Percentiles rank a stretch among this genome's conserved stretches.
phyloP scores from a whole-genome alignment of 2,797 vertebrate species.

The Falco novaeseelandiae region DNA sequence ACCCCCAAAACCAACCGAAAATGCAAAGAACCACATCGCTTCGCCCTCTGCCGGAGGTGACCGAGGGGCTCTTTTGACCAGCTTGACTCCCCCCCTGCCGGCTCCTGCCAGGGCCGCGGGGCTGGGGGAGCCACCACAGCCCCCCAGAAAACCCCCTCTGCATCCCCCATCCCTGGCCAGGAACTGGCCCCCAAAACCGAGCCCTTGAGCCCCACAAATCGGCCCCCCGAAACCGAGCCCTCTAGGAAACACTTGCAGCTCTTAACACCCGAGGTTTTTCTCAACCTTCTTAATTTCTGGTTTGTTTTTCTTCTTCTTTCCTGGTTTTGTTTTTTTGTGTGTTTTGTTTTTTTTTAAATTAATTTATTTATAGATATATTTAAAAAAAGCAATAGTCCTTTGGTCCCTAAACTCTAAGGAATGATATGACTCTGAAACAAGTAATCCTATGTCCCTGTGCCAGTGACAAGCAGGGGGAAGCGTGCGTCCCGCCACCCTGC shows the following conservation, averaged over 20 bases:
- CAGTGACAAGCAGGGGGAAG: constrained; percentile 73
- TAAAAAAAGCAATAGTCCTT: constrained; percentile 99
- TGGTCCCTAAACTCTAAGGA: constrained; percentile 99
- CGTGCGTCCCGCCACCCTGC: not conserved
- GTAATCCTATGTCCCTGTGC: constrained; percentile 86
- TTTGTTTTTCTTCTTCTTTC: not conserved
- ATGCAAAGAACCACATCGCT: not conserved
- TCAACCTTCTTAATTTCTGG: not conserved
- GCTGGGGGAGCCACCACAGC: not conserved
- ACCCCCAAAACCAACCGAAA: not conserved
- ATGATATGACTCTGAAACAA: constrained; percentile 94
- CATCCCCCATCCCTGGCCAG: not conserved
- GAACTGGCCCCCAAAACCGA: not conserved
- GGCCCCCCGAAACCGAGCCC: not conserved
- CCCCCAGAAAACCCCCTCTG: not conserved
- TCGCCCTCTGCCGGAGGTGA: not conserved
- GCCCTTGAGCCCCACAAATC: not conserved
- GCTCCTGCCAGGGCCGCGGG: not conserved
- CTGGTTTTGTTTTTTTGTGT: not conserved
- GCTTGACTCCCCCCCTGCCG: not conserved
- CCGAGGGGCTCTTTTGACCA: not conserved
- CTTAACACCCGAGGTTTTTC: constrained; percentile 57
- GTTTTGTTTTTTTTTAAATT: constrained; percentile 71
- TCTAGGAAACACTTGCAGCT: constrained; percentile 61
- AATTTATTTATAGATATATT: constrained; percentile 80